These are phyloP conservation scores for Drosophila subquinaria DNA, from an alignment of 2,888 invertebrate genomes.

Conservation along the genomic window DNA sequence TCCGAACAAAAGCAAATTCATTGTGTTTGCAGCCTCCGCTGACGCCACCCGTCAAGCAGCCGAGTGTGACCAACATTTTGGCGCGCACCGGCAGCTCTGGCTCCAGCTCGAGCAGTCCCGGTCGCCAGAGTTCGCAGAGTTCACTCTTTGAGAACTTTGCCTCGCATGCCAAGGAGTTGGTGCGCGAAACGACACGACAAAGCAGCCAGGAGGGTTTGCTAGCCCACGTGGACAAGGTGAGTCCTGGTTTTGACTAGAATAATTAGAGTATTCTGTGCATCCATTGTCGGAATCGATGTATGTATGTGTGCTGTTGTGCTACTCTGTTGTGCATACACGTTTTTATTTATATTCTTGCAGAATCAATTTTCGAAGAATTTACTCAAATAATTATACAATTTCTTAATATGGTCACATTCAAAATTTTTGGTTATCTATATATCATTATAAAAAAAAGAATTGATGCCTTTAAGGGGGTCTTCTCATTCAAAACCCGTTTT, in stretches of 20 bases:
- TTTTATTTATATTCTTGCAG: slow-evolving; percentile 9
- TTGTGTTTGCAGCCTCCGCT: slow-evolving; percentile 62
- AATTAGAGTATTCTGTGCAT: slow-evolving; percentile 20
- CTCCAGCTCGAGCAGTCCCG: slow-evolving; percentile 86
- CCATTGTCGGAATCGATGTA: slow-evolving; percentile 60
- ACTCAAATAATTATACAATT: background rate
- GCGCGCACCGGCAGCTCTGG: slow-evolving; percentile 89
- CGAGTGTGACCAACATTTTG: slow-evolving; percentile 86
- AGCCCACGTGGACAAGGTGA: slow-evolving; percentile 96
- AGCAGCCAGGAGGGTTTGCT: slow-evolving; percentile 95
- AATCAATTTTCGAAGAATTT: background rate
- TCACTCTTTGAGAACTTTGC: slow-evolving; percentile 95
- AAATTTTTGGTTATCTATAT: background rate
- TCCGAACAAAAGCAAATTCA: background rate
- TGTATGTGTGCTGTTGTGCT: slow-evolving; percentile 46
- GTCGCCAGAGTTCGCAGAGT: slow-evolving; percentile 92
- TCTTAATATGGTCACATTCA: no score
- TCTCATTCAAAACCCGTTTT: no score
- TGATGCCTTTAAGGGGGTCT: background rate
- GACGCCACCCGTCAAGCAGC: slow-evolving; percentile 77
- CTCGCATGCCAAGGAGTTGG: slow-evolving; percentile 94
- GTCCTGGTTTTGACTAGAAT: slow-evolving; percentile 25
- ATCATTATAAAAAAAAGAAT: background rate
- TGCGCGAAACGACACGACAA: slow-evolving; percentile 94
- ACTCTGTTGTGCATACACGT: slow-evolving; percentile 33